Conservation (phyloP, 2,888 invertebrate genomes). For the Lutraria lutraria region DNA sequence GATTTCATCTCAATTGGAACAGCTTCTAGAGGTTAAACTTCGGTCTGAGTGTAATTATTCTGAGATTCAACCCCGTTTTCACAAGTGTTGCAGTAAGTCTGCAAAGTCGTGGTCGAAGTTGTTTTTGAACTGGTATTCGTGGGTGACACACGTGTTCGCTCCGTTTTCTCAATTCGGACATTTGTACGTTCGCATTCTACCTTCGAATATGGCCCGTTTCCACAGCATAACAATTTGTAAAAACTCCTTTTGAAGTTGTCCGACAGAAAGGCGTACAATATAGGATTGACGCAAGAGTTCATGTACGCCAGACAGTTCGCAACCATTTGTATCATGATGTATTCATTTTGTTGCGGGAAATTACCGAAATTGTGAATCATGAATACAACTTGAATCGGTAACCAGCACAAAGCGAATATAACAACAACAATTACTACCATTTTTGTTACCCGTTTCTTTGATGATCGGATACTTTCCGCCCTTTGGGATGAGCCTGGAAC, state of each 20-base stretch:
- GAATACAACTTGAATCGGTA: slow-evolving; percentile 93
- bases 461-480: slow-evolving; percentile 93
- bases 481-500: slow-evolving; percentile 91
- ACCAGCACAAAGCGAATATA: slow-evolving; percentile 97
- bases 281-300: slow-evolving; percentile 97
- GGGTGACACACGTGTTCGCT: slow-evolving; percentile 45
- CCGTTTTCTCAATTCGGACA: slow-evolving; percentile 64
- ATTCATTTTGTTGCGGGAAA: slow-evolving; percentile 89
- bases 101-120: slow-evolving; percentile 56
- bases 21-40: slow-evolving; percentile 31
- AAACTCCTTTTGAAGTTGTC: slow-evolving; percentile 97
- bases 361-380: slow-evolving; percentile 91
- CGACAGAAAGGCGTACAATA: slow-evolving; percentile 96
- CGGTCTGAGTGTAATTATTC: slow-evolving; percentile 65
- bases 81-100: slow-evolving; percentile 55
- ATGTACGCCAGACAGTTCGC: slow-evolving; percentile 91
- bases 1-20: background rate
- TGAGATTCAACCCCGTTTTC: slow-evolving; percentile 57
- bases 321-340: slow-evolving; percentile 87
- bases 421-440: slow-evolving; percentile 97
- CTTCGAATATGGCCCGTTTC: slow-evolving; percentile 68
- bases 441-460: slow-evolving; percentile 93
- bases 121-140: slow-evolving; percentile 42
- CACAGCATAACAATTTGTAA: slow-evolving; percentile 86
- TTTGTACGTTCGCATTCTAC: slow-evolving; percentile 82